A percentile compares a stretch with the other conserved stretches of the same genome.
These are phyloP conservation scores for Kryptopterus vitreolus DNA, from an alignment of 2,797 vertebrate genomes.

Conservation along the genomic window DNA sequence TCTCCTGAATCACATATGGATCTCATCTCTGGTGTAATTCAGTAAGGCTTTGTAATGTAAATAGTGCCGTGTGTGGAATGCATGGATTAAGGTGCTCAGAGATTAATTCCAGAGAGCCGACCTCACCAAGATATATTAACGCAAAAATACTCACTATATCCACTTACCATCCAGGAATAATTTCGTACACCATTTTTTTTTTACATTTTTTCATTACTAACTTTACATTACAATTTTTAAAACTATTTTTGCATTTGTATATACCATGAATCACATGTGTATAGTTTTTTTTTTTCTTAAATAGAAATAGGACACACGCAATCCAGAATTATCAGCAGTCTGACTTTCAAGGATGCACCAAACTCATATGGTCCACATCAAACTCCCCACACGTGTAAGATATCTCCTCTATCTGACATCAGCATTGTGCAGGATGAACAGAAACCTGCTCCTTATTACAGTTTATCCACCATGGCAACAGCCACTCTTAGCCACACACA, in stretches of 20 bases:
- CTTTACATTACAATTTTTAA: not conserved
- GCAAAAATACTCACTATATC: conserved; percentile 2
- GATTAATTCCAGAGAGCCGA: conserved; percentile 43
- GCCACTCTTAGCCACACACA: conserved; percentile 22
- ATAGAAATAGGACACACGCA: not conserved
- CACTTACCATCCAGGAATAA: conserved; percentile 10
- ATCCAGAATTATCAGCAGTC: not conserved
- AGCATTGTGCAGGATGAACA: conserved; percentile 46
- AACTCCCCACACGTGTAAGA: conserved; percentile 11
- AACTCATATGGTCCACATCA: conserved; percentile 43
- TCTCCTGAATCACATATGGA: conserved; percentile 29
- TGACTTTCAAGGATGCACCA: not conserved
- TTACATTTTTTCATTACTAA: not conserved
- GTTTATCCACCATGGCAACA: conserved; percentile 23
- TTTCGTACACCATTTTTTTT: conserved; percentile 1
- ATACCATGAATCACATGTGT: not conserved
- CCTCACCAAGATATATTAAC: conserved; percentile 10
- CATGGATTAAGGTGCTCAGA: conserved; percentile 37
- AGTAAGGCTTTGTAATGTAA: conserved; percentile 49
- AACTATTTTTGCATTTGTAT: not conserved
- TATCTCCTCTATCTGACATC: conserved; percentile 33
- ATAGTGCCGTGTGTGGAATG: conserved; percentile 40
- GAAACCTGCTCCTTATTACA: conserved; percentile 60
- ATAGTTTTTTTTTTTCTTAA: not conserved
- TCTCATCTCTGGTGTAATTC: conserved; percentile 31